phyloP scores from a whole-genome alignment of 2,888 invertebrate genomes.

The Sarcophaga subvicina region DNA sequence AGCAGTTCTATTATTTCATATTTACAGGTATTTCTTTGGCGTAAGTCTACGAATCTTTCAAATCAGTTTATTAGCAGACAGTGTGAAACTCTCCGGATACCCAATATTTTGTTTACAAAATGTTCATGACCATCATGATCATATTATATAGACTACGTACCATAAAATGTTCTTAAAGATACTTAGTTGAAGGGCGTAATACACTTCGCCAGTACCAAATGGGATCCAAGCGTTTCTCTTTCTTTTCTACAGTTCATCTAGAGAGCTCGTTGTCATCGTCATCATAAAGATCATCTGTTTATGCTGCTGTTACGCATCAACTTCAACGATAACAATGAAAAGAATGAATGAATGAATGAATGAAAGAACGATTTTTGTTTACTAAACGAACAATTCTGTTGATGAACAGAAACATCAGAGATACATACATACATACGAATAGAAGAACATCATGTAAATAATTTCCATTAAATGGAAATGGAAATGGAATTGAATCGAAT shows the following conservation, averaged over 20 bases:
- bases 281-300: conserved; percentile 13
- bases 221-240: neutral
- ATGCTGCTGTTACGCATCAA: conserved; percentile 30
- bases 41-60: too few relatives aligned
- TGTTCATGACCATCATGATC: too few relatives aligned
- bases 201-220: neutral
- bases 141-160: too few relatives aligned
- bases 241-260: neutral
- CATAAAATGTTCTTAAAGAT: too few relatives aligned
- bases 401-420: conserved; percentile 31
- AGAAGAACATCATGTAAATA: conserved; percentile 26
- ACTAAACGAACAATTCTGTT: conserved; percentile 56
- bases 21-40: too few relatives aligned
- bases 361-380: conserved; percentile 52
- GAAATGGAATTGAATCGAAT: conserved; percentile 1
- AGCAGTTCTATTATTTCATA: too few relatives aligned
- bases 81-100: too few relatives aligned
- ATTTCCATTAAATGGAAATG: conserved; percentile 30
- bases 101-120: too few relatives aligned
- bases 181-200: too few relatives aligned
- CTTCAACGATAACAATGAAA: conserved; percentile 19
- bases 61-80: too few relatives aligned
- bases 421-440: conserved; percentile 2
- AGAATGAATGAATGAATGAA: neutral
- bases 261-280: neutral